These are phyloP conservation scores for Anguilla rostrata DNA, from an alignment of 2,113 vertebrate genomes.

Conservation along the genomic window DNA sequence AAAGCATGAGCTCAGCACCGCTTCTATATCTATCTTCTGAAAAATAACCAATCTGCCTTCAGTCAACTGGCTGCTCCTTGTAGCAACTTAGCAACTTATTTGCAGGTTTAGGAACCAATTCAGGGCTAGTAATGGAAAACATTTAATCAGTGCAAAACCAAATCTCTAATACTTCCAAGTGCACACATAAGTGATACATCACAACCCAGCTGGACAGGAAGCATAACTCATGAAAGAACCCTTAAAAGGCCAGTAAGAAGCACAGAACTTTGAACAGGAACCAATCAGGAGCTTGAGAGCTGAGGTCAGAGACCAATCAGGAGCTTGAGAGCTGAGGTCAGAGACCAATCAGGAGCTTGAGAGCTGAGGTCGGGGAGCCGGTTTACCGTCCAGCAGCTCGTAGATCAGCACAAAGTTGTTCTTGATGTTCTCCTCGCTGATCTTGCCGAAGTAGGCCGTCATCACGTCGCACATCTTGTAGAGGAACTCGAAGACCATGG, in stretches of 20 bases:
- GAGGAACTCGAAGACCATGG: conserved; percentile 99
- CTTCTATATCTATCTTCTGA: not conserved
- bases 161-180: too few species aligned
- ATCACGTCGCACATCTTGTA: conserved; percentile 99
- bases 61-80: not conserved
- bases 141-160: not conserved
- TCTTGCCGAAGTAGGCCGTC: conserved; percentile 98
- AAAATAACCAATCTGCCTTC: not conserved
- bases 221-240: not conserved
- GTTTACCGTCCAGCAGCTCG: conserved; percentile 92
- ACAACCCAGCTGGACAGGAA: not conserved
- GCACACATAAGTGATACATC: too few species aligned
- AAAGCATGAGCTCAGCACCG: not conserved
- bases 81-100: too few species aligned
- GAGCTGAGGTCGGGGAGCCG: not conserved
- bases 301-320: too few species aligned
- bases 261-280: not conserved
- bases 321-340: not conserved
- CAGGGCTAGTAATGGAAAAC: not conserved
- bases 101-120: too few species aligned
- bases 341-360: too few species aligned
- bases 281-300: too few species aligned
- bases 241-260: not conserved
- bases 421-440: conserved; percentile 99
- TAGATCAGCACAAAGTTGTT: conserved; percentile 99